Evolutionary conservation across 2,888 invertebrate genomes (phyloP).

Genomic region (Morpho helenor): DNA sequence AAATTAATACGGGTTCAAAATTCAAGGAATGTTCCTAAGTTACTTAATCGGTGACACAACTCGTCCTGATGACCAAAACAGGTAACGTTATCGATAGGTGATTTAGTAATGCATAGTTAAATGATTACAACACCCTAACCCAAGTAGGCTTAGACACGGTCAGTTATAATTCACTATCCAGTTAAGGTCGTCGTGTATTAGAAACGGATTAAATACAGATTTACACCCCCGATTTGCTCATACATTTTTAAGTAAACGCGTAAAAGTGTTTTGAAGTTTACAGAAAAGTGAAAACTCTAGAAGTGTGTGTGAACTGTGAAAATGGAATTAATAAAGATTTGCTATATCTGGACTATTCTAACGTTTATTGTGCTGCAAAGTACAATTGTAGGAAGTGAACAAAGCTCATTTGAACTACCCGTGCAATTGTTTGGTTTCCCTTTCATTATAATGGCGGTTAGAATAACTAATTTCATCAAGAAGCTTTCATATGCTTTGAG

Average conservation of each 20-base stretch:
- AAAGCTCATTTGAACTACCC: constrained; percentile 85
- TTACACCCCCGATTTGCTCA: constrained; percentile 1
- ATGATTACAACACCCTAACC: constrained; percentile 54
- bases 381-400: constrained; percentile 55
- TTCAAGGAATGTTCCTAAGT: constrained; percentile 20
- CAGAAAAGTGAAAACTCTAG: constrained; percentile 1
- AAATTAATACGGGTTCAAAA: constrained; percentile 1
- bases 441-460: constrained; percentile 88
- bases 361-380: constrained; percentile 56
- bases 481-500: constrained; percentile 89
- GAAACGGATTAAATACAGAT: constrained; percentile 12
- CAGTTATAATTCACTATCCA: constrained; percentile 58
- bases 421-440: constrained; percentile 92
- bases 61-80: constrained; percentile 29
- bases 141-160: constrained; percentile 43
- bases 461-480: constrained; percentile 89
- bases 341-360: constrained; percentile 52
- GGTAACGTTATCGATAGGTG: constrained; percentile 32
- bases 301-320: constrained; percentile 3
- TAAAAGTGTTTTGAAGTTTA: neutral
- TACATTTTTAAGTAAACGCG: neutral
- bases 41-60: constrained; percentile 29
- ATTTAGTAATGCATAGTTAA: constrained; percentile 47
- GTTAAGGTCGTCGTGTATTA: constrained; percentile 54
- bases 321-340: constrained; percentile 61